phyloP scores from a whole-genome alignment of 2,797 vertebrate genomes.

The Mycteria americana region DNA sequence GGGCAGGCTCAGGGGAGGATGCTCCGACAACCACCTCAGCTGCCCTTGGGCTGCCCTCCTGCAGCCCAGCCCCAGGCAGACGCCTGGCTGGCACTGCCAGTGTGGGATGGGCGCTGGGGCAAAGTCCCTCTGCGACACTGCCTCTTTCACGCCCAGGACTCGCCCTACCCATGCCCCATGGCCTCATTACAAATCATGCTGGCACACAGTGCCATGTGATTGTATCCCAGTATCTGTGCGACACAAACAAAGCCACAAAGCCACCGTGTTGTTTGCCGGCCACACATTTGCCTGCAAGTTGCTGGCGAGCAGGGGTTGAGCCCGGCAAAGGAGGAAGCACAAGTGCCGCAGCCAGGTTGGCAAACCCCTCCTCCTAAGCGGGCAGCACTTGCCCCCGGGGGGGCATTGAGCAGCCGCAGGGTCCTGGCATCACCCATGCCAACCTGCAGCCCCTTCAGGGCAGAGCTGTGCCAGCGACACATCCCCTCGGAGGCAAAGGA shows the following conservation, averaged over 20 bases:
- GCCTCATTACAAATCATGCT: neutral
- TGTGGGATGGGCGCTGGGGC: rapidly evolving
- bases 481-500: neutral
- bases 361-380: neutral
- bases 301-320: neutral
- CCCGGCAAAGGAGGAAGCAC: neutral
- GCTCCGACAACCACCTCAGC: rapidly evolving
- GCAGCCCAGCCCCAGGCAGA: neutral
- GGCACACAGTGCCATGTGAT: rapidly evolving
- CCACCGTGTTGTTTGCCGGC: rapidly evolving
- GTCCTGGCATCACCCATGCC: neutral
- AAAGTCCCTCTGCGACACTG: rapidly evolving
- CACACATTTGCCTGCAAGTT: neutral
- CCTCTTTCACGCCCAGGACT: neutral
- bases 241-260: neutral
- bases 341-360: neutral
- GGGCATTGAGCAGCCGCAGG: rapidly evolving
- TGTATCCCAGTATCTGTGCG: rapidly evolving
- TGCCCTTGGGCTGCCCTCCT: neutral
- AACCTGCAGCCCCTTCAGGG: neutral
- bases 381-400: rapidly evolving
- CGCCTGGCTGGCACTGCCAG: rapidly evolving
- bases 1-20: neutral
- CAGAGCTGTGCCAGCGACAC: neutral
- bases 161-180: neutral